phyloP scores from a whole-genome alignment of 37 sponge, comb jelly and placozoan species.

The Ianthella basta region DNA sequence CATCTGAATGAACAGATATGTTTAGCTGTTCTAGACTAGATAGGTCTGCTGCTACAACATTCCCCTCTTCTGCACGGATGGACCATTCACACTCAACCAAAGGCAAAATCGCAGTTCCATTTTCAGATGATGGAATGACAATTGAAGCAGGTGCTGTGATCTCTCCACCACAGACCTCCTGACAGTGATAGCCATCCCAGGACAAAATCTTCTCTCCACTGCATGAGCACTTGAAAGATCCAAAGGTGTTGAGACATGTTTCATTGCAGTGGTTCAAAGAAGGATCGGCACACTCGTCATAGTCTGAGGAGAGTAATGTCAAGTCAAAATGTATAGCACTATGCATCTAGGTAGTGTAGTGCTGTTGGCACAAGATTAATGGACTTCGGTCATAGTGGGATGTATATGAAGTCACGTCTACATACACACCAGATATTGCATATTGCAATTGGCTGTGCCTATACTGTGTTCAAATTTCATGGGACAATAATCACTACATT shows the following conservation, averaged over 20 bases:
- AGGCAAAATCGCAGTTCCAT: neutral
- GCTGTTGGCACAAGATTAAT: too few relatives aligned
- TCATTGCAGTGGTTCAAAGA: neutral
- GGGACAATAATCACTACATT: too few relatives aligned
- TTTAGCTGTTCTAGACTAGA: neutral
- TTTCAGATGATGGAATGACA: neutral
- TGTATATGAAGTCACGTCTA: neutral
- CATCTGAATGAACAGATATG: too few relatives aligned
- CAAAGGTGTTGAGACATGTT: neutral
- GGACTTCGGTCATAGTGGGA: too few relatives aligned
- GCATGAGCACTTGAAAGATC: neutral
- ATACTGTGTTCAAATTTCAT: too few relatives aligned
- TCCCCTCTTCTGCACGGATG: neutral
- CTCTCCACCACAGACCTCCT: neutral
- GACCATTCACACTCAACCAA: conserved; percentile 16
- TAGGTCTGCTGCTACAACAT: neutral
- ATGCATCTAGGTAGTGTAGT: too few relatives aligned
- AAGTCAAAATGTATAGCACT: neutral
- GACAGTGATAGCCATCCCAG: neutral
- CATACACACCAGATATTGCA: neutral
- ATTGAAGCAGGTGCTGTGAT: conserved; percentile 7
- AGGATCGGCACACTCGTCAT: neutral
- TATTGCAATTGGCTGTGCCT: too few relatives aligned
- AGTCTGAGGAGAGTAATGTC: neutral
- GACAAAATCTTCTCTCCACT: neutral